Evolutionary conservation across 2,888 invertebrate genomes (phyloP), one percentile per base, ranked within the genome.

Genomic region (Troglohyphantes excavatus): DNA sequence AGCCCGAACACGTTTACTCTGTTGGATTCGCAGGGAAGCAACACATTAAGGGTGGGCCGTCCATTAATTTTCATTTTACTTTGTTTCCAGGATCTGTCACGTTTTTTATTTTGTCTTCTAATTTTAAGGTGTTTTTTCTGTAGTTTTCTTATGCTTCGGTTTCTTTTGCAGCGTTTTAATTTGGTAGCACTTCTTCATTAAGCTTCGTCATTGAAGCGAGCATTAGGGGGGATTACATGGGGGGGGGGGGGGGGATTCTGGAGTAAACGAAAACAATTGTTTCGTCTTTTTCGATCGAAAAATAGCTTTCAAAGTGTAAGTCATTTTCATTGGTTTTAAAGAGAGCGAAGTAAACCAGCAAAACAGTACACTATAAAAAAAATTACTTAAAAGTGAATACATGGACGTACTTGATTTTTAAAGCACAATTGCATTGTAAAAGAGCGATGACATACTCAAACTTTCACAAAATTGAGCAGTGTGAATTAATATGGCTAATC

Each of bases 11-110:
- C 87, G 76, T 79, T 68, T 81, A 72, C 79, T 53, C 67, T 89
- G 88, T 89, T 76, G 76, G 67, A 81, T 65, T 81, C 59, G 39
- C 70, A 29, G 81, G 67, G 75, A 82, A 82, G 82, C 76, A 83
- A 63, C 73, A 84, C 78, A 79, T 90, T 90, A 78, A 76, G 89
- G 72, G 82, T 84, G 39, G 63, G 23, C 29, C 89, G 70, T 70
- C 89, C 89, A 90, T 90, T 90, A 90, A 90, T 90, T 90, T 90
- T 90, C 89, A 90, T 90, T 90, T 90, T 90, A 76, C 84, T 84
- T 90, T 84, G 89, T 84, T 90, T 73, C 72, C 70, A 26, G 73
- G 76, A 87, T 87, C 86, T 72, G 83, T 83, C 83, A 73, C 53
- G 39, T 39, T 61, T 29, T 70, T 43, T 61, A n/a, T n/a, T n/a